phyloP scores from a whole-genome alignment of 1,140 invertebrate species.

The Pectinophora gossypiella region DNA sequence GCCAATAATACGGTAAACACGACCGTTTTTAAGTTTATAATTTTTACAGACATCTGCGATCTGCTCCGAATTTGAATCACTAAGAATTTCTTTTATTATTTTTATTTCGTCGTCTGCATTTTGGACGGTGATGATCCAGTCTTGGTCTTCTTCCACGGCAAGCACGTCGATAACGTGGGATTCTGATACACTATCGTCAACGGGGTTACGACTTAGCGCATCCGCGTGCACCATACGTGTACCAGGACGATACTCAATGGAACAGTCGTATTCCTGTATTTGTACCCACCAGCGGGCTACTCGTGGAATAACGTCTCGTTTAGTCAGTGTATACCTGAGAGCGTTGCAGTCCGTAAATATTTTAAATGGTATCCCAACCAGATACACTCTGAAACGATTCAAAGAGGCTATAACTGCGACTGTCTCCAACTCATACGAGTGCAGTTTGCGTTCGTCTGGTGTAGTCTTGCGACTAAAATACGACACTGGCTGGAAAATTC shows the following conservation, averaged over 20 bases:
- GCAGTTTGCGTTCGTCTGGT: background rate
- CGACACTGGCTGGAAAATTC: background rate
- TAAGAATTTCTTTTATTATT: background rate
- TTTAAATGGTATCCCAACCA: background rate
- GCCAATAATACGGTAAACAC: background rate
- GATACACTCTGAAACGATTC: background rate
- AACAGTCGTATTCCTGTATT: conserved; percentile 36
- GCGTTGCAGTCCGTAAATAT: background rate
- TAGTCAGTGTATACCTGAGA: background rate
- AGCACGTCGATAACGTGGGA: background rate
- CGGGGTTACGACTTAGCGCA: background rate
- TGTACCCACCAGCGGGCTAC: background rate
- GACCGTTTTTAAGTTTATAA: background rate
- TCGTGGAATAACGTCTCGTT: background rate
- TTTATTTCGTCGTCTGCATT: background rate
- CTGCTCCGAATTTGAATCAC: background rate
- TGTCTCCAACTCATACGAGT: conserved; percentile 1
- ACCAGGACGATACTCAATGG: conserved; percentile 32
- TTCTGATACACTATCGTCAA: background rate
- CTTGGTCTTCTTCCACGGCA: conserved; percentile 1
- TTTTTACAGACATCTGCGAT: background rate
- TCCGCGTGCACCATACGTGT: conserved; percentile 23
- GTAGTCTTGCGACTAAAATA: conserved; percentile 3
- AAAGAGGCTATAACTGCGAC: conserved; percentile 1
- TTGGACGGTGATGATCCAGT: conserved; percentile 24